Conservation (phyloP, 1,140 invertebrate genomes). For the Microplitis demolitor region DNA sequence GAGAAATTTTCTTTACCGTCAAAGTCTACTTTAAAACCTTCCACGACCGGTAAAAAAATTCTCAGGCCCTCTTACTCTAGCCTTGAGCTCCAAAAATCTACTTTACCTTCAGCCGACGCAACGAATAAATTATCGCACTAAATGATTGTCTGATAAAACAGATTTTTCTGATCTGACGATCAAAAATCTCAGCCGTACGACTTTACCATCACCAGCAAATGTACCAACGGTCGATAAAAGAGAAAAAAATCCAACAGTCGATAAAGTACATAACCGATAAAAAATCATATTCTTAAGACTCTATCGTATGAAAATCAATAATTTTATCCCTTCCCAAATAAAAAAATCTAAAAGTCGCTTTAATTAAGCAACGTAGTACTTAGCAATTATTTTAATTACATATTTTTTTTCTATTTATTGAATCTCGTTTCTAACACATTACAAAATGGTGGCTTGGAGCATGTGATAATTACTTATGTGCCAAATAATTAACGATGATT, state of each 20-base stretch:
- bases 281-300: too few species aligned
- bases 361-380: not conserved
- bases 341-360: not conserved
- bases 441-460: conserved; percentile 1
- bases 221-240: not conserved
- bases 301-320: too few species aligned
- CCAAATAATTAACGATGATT: conserved; percentile 7
- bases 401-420: not conserved
- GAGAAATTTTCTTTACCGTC: too few species aligned
- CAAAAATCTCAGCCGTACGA: too few species aligned
- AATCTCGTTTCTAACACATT: not conserved
- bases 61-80: too few species aligned
- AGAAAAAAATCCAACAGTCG: not conserved
- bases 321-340: not conserved
- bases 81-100: too few species aligned
- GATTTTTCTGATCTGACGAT: not conserved
- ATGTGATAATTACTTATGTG: conserved; percentile 9
- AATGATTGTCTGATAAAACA: too few species aligned
- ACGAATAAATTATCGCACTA: too few species aligned
- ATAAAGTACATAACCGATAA: not conserved
- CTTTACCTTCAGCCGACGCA: too few species aligned
- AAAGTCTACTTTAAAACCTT: too few species aligned
- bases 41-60: too few species aligned
- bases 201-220: too few species aligned
- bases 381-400: not conserved